Evolutionary conservation across 2,888 invertebrate genomes (phyloP), one percentile per base, ranked within the genome.

Genomic region (Ennomos quercinarius): DNA sequence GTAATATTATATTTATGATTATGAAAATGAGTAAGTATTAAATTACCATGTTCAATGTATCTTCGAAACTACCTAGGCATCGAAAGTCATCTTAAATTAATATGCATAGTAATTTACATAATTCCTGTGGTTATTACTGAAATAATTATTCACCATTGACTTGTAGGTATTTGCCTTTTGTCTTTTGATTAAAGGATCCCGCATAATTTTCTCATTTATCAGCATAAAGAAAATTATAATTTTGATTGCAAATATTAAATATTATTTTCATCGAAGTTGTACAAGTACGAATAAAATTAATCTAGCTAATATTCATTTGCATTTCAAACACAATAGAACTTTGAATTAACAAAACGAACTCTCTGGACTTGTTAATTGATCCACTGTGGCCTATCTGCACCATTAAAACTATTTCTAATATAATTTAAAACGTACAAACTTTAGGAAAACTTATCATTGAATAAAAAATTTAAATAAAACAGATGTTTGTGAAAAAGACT

Each of bases 151-250:
- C 27, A 27, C 27, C 6, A 27, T 27, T 27, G 3, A 27, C 27
- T 27, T 27, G n/a, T 27, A 6, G n/a, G n/a, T 27, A 27, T 27
- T 27, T 27, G 6, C 2, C 27, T 27, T 27, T 27, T 27, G 5
- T 40, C 37, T 38, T 43, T 17, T 42, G 11, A 17, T 41, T 47
- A 8, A 39, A 39, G 35, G 13, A 44, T 42, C 38, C 12, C n/a
- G 46, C 39, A 52, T 43, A 57, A 52, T 52, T 42, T 57, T 52
- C 47, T 39, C 8, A 52, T 47, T 52, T 56, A 63, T 40, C 46
- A 46, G 43, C 48, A 55, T 11, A 57, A 27, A 11, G 13, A 10
- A 37, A 46, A 46, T 51, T 38, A 8, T 40, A 44, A 49, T 45
- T 53, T 48, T 52, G 40, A 43, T 48, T 37, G 17, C 43, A 44